A percentile compares a stretch with the other conserved stretches of the same genome.
phyloP scores from a whole-genome alignment of 23 tunicate species.

The Phallusia fumigata region DNA sequence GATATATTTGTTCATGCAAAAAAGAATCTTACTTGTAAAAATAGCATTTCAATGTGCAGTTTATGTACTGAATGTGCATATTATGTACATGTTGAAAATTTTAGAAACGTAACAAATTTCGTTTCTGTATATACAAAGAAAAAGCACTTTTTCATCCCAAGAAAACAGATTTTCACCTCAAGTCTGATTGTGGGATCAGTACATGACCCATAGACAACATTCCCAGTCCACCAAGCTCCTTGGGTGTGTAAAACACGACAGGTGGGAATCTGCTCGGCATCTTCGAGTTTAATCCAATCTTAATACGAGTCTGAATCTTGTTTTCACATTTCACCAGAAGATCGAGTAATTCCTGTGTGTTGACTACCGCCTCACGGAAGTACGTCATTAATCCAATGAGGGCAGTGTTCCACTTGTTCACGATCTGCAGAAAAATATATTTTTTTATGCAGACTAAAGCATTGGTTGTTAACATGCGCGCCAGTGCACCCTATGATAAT shows the following conservation, averaged over 20 bases:
- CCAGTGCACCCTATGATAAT: no score
- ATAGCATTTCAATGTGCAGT: no score
- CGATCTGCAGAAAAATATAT: conserved; percentile 58
- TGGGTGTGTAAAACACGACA: conserved; percentile 98
- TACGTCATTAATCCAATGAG: conserved; percentile 99
- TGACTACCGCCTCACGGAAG: conserved; percentile 99
- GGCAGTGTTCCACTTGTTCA: conserved; percentile 99
- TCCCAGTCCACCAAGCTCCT: conserved; percentile 98
- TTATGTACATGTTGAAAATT: no score
- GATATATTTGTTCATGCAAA: neutral
- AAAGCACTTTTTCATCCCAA: no score
- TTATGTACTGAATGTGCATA: no score
- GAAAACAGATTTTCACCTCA: conserved; percentile 57
- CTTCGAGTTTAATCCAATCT: conserved; percentile 99
- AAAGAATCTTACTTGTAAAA: neutral
- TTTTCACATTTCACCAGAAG: conserved; percentile 98
- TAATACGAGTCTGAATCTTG: conserved; percentile 98
- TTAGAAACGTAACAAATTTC: no score
- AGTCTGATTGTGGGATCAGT: conserved; percentile 97
- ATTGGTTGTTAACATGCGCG: no score
- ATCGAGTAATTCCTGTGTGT: conserved; percentile 98
- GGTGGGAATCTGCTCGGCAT: conserved; percentile 99
- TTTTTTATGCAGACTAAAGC: no score
- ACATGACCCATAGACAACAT: conserved; percentile 99
- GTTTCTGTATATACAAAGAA: no score